phyloP scores from a whole-genome alignment of 35 echinoderm and acorn worm genomes.

The Lytechinus variegatus region DNA sequence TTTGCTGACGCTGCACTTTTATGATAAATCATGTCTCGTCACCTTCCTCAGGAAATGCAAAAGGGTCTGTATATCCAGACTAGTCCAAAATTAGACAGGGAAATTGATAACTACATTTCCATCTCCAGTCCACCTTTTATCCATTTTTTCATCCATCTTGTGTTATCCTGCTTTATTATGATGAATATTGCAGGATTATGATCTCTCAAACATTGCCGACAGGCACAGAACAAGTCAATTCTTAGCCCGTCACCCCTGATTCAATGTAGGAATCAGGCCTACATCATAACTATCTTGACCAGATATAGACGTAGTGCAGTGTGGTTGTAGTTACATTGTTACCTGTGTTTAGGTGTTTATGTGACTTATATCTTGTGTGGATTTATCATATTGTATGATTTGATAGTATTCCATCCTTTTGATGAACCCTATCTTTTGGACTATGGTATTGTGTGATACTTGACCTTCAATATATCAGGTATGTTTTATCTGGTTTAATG shows the following conservation, averaged over 20 bases:
- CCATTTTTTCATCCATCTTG: background rate
- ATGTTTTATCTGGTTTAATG: background rate
- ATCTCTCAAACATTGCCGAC: background rate
- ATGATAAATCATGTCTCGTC: background rate
- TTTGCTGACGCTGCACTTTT: background rate
- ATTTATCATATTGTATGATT: background rate
- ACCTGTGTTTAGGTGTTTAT: background rate
- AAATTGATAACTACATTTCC: background rate
- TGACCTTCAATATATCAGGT: background rate
- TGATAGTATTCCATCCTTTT: background rate
- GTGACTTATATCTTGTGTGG: background rate
- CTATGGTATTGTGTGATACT: background rate
- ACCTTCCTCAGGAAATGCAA: background rate
- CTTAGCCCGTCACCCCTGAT: background rate
- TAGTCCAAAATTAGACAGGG: background rate
- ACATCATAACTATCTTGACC: background rate
- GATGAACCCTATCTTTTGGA: background rate
- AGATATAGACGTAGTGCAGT: conserved; percentile 11
- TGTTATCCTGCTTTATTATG: background rate
- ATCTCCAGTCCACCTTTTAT: background rate
- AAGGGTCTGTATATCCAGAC: background rate
- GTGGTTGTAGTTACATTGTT: background rate
- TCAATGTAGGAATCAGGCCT: background rate
- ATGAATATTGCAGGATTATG: conserved; percentile 19
- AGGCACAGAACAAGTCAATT: background rate